Evolutionary conservation across 2,797 vertebrate genomes (phyloP), one percentile per base, ranked within the genome.

Genomic region (Channallabes apus): DNA sequence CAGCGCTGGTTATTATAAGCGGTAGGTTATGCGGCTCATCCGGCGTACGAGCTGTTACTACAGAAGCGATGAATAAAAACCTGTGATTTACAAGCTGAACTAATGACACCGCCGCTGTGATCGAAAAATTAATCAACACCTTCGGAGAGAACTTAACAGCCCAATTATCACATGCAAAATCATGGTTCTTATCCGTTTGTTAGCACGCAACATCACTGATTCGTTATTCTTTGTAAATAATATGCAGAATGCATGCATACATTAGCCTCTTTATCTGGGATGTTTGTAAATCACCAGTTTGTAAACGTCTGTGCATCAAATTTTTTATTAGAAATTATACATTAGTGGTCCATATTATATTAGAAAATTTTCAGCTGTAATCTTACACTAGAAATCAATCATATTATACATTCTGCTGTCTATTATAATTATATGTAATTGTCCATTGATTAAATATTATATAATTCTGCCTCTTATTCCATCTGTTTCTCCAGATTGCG

Each of bases 401-500:
- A 51, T n/a, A n/a, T 73, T 51, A 69, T 72, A n/a, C 35, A 69
- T 41, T 22, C 11, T 71, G 12, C 1, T 24, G 6, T 4, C 1
- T 24, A 24, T 71, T 41, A 41, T 71, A 38, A 22, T 2, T 4
- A 12, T 17, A 7, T 24, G 14, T 24, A 7, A 35, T 35, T 32
- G 32, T 68, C 22, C 11, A 24, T 71, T 71, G 69, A 41, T 41
- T 41, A 35, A 22, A 69, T 69, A 18, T 82, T 82, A 84, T 51
- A 20, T 76, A 62, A 8, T 22, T 61, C 65, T 78, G 15, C 69
- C 85, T 81, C 46, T 90, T 69, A 20, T 83, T 83, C 86, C 35
- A 14, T 76, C 56, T 86, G 12, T 73, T 15, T 85, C 64, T 76
- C 15, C 58, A 99, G 98, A 95, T 97, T 88, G 96, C 97, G n/a